phyloP scores from a whole-genome alignment of 1,140 invertebrate genomes.

The Tetraneura akinire region DNA sequence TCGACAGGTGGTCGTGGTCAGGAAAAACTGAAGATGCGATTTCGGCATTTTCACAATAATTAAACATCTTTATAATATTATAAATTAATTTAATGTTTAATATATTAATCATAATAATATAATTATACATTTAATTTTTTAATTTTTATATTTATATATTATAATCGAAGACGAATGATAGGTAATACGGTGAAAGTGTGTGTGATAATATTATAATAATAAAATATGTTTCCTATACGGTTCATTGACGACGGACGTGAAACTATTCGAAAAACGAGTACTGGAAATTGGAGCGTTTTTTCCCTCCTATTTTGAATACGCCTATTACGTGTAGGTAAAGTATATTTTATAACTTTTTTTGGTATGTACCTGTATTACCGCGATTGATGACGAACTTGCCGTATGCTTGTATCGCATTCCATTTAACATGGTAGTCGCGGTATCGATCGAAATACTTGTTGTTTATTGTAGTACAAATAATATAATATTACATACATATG shows the following conservation, averaged over 20 bases:
- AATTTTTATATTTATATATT: no score
- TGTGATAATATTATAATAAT: background rate
- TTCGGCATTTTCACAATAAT: no score
- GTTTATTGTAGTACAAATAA: background rate
- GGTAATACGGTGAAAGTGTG: constrained; percentile 32
- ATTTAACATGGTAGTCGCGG: background rate
- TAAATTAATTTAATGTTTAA: no score
- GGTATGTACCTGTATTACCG: no score
- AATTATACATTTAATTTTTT: no score
- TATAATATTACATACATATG: background rate
- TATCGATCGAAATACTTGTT: background rate
- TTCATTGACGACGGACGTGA: constrained; percentile 38
- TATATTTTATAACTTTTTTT: no score
- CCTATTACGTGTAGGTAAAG: background rate
- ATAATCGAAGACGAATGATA: background rate
- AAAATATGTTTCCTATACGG: background rate
- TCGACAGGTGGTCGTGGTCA: no score
- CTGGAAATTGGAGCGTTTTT: constrained; percentile 22
- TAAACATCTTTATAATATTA: no score
- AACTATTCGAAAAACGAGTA: constrained; percentile 44
- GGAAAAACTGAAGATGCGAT: no score
- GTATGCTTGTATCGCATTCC: constrained; percentile 16
- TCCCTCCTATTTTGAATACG: background rate
- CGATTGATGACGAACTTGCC: background rate
- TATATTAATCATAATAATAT: no score